phyloP scores from a whole-genome alignment of 1,140 invertebrate genomes.

The Drosophila sulfurigaster region DNA sequence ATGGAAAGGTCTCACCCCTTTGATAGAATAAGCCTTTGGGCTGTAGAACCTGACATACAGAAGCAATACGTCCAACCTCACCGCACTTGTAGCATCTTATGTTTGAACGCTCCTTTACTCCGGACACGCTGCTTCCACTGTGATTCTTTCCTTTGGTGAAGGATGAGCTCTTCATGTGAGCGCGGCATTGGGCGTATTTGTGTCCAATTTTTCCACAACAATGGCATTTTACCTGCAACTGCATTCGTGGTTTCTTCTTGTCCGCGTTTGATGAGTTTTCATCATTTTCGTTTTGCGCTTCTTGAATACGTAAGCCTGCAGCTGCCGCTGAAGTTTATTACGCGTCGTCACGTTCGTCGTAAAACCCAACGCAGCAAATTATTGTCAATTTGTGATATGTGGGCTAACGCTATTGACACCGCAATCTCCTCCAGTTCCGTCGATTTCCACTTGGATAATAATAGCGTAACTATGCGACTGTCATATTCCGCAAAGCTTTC shows the following conservation, averaged over 20 bases:
- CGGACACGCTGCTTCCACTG: too few species aligned
- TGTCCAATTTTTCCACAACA: constrained; percentile 24
- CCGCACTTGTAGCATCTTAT: constrained; percentile 30
- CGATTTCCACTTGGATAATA: constrained; percentile 24
- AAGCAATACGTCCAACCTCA: constrained; percentile 25
- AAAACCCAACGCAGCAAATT: constrained; percentile 31
- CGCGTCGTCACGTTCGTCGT: too few species aligned
- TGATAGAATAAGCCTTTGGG: too few species aligned
- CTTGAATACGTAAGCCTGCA: constrained; percentile 18
- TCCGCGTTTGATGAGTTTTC: too few species aligned
- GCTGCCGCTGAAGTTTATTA: constrained; percentile 31
- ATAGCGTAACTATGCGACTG: constrained; percentile 2
- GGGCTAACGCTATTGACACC: constrained; percentile 16
- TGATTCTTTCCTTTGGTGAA: too few species aligned
- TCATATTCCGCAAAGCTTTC: constrained; percentile 18
- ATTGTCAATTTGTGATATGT: neutral
- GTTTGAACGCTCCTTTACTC: too few species aligned
- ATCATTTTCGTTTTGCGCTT: neutral
- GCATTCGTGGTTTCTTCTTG: neutral
- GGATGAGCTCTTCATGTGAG: too few species aligned
- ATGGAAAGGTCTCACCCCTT: too few species aligned
- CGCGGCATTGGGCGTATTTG: neutral
- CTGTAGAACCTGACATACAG: neutral
- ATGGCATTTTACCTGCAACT: constrained; percentile 10
- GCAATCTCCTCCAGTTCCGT: constrained; percentile 28